A percentile compares a stretch with the other conserved stretches of the same genome.
phyloP scores from a whole-genome alignment of 2,888 invertebrate genomes.

The Nomada lathburiana region DNA sequence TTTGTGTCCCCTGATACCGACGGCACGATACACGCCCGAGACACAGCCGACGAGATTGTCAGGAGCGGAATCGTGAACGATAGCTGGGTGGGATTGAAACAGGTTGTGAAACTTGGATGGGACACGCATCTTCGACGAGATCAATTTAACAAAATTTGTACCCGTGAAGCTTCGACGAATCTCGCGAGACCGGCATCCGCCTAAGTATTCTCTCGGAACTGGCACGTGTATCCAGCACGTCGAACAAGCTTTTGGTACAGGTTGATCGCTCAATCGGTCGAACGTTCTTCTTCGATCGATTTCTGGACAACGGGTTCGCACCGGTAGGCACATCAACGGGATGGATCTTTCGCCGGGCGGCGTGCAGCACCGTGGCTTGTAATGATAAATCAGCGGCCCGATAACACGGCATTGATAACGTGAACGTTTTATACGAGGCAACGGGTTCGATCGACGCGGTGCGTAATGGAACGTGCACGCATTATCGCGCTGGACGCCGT shows the following conservation, averaged over 20 bases:
- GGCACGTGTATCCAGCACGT: constrained; percentile 10
- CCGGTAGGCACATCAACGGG: constrained; percentile 8
- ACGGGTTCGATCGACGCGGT: constrained; percentile 27
- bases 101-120: constrained; percentile 36
- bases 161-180: background rate
- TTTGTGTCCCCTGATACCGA: constrained; percentile 39
- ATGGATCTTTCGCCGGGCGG: constrained; percentile 12
- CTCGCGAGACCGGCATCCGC: constrained; percentile 12
- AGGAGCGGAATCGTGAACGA: background rate
- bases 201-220: constrained; percentile 6
- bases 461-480: constrained; percentile 46
- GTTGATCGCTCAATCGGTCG: background rate
- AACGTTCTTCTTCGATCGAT: background rate
- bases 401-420: constrained; percentile 40
- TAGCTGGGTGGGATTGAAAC: background rate
- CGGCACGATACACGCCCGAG: background rate
- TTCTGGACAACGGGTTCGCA: background rate
- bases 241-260: constrained; percentile 9
- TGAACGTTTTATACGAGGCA: constrained; percentile 26
- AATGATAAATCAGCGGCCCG: constrained; percentile 48
- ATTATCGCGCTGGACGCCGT: constrained; percentile 29
- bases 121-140: constrained; percentile 9
- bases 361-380: constrained; percentile 7
- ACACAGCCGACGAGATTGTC: constrained; percentile 1
- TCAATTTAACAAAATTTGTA: constrained; percentile 35